These are phyloP conservation scores for Nothoprocta pentlandii DNA, from an alignment of 2,113 vertebrate species.

Conservation along the genomic window DNA sequence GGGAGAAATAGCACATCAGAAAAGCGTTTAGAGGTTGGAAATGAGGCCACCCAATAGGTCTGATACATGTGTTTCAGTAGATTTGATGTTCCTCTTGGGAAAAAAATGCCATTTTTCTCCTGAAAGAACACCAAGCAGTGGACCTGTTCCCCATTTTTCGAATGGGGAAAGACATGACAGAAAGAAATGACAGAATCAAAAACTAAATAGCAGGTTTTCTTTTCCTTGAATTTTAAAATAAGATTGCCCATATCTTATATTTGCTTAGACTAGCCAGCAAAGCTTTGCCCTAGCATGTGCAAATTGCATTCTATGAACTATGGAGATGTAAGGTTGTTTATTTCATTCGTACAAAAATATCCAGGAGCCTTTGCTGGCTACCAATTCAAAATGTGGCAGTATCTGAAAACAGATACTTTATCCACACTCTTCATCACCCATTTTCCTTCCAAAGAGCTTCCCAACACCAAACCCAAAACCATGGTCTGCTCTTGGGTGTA, in stretches of 20 bases:
- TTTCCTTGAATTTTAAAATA: not conserved
- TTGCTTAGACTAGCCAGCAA: not conserved
- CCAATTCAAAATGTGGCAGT: not conserved
- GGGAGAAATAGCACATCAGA: not conserved
- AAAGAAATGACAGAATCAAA: not conserved
- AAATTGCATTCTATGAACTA: not conserved
- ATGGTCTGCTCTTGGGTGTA: not conserved
- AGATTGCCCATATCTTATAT: not conserved
- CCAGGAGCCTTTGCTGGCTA: not conserved
- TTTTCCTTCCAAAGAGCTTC: not conserved
- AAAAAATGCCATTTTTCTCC: not conserved
- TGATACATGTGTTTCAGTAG: not conserved
- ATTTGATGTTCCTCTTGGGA: not conserved
- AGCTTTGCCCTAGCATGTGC: not conserved
- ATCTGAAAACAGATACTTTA: not conserved
- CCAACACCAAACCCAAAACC: not conserved
- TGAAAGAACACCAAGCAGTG: not conserved
- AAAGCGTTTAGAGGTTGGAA: slow-evolving; percentile 13
- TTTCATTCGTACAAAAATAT: not conserved
- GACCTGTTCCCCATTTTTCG: not conserved
- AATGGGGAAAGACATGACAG: not conserved
- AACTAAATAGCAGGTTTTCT: not conserved
- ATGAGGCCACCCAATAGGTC: not conserved
- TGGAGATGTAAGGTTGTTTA: not conserved
- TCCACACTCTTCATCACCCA: not conserved